Evolutionary conservation across 2,797 vertebrate species (phyloP), one percentile per base, ranked within the genome.

Genomic region (Hylomyscus alleni): DNA sequence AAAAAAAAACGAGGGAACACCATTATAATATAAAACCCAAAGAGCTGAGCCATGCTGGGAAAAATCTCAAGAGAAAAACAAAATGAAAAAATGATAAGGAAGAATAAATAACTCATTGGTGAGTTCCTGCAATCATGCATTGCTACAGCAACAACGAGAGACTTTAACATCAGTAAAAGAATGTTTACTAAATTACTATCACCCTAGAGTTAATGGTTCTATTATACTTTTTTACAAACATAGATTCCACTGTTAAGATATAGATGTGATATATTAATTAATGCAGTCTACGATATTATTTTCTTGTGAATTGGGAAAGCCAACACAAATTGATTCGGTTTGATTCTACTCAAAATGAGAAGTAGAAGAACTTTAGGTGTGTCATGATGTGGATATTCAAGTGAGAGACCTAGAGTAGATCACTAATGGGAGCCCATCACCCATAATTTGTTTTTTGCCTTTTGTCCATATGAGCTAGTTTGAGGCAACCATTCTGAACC

Each of bases 71-170:
- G 24, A 69, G 19, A 52, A 50, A 82, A 83, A 2, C 62, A 75
- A 97, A 89, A 77, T 11, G 17, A 89, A 82, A 95, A 72, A 76
- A 78, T 89, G 1, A 52, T 72, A 40, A 77, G 17, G 22, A 93
- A 89, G 0, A 67, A 11, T 0, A 73, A 94, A 22, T 1, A n/a
- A 37, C 19, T 85, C 20, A 47, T 15, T 52, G 69, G 8, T 2
- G 34, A 13, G 65, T 34, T 13, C 69, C 12, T 26, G 10, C 31
- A 83, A 76, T 3, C 77, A 44, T 50, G 0, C 52, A 17, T 37
- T 12, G 13, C 29, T 75, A 1, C 3, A 73, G 26, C 17, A 72
- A 50, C 95, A 77, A 67, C 54, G 31, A 37, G 2, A 60, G 11
- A 24, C 31, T 10, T 65, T 73, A 62, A 72, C 37, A 31, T 26